phyloP scores from a whole-genome alignment of 2,797 vertebrate genomes.

The Hyperoplus immaculatus region DNA sequence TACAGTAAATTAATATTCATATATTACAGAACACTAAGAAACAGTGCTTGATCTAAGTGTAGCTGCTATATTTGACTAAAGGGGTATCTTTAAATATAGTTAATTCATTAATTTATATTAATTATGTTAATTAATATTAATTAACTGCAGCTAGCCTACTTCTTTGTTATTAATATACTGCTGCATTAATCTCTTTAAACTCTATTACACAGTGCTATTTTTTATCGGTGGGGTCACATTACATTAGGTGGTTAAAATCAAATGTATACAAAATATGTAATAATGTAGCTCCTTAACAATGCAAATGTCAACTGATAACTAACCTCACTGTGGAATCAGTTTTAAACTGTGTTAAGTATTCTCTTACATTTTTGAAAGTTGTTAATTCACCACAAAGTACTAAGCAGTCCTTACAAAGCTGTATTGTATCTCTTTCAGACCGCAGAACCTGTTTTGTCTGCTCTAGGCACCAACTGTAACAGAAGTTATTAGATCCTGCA shows the following conservation, averaged over 20 bases:
- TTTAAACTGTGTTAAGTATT: not conserved
- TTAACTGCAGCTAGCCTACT: slow-evolving; percentile 66
- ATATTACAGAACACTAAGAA: slow-evolving; percentile 25
- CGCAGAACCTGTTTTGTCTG: slow-evolving; percentile 60
- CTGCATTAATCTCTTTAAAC: slow-evolving; percentile 76
- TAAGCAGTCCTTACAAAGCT: slow-evolving; percentile 36
- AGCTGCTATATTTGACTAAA: slow-evolving; percentile 60
- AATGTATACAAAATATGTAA: slow-evolving; percentile 32
- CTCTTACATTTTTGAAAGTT: slow-evolving; percentile 19
- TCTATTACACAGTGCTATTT: slow-evolving; percentile 63
- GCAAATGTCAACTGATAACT: slow-evolving; percentile 21
- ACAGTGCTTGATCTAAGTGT: slow-evolving; percentile 46
- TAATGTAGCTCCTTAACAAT: slow-evolving; percentile 39
- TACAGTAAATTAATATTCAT: slow-evolving; percentile 25
- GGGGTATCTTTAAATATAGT: slow-evolving; percentile 74
- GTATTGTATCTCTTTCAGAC: slow-evolving; percentile 47
- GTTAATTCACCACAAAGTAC: not conserved
- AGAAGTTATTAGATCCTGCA: slow-evolving; percentile 46
- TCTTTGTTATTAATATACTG: slow-evolving; percentile 71
- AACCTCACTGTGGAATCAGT: not conserved
- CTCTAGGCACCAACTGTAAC: slow-evolving; percentile 47
- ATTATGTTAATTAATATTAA: slow-evolving; percentile 78
- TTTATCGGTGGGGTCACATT: slow-evolving; percentile 51
- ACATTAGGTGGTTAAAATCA: slow-evolving; percentile 51
- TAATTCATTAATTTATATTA: slow-evolving; percentile 79